Base-by-base conservation (phyloP, 2,113 vertebrate species). In the Hippolais icterina region DNA sequence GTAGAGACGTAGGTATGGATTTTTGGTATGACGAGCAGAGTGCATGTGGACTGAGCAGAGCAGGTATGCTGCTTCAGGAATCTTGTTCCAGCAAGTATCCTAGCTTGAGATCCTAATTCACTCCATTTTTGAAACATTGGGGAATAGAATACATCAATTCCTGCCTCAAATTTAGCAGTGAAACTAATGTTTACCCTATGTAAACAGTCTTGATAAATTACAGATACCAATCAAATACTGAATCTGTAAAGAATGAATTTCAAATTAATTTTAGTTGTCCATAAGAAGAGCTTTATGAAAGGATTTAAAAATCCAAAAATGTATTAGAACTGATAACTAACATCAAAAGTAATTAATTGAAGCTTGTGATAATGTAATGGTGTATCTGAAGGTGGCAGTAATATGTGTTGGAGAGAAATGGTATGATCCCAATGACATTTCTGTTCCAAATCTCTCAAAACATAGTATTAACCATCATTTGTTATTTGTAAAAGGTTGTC, bases 211-310 rank as follows among this genome's bases (percentile, higher is more conserved):
- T 80, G 53, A 72, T 83, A 80, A 69, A 91, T 87, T 93, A 63
- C 25, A 70, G 83, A 63, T 83, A 83, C 39, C 33, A 86, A 63
- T 18, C 18, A 93, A 93, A 94, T 90, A 93, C 66, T 92, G 79
- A 69, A 95, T 95, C 63, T 70, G n/a, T 80, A 74, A 90, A 92
- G 59, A 66, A 57, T 0, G 0, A 65, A 46, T 88, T 94, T 93
- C 66, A 92, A 70, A 86, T 92, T 92, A 83, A 69, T 95, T 92
- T 93, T 76, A 77, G 27, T 77, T 90, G 72, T 89, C 49, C 29
- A 16, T 57, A 11, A 77, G 61, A 87, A 66, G 59, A 78, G 19
- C 24, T 92, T 86, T 83, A 75, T 66, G 60, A 74, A 81, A 63
- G 65, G 33, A 63, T 71, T 70, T 78, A 70, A 89, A 83, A 72